phyloP scores from a whole-genome alignment of 2,113 vertebrate genomes.

The Serinus canaria region DNA sequence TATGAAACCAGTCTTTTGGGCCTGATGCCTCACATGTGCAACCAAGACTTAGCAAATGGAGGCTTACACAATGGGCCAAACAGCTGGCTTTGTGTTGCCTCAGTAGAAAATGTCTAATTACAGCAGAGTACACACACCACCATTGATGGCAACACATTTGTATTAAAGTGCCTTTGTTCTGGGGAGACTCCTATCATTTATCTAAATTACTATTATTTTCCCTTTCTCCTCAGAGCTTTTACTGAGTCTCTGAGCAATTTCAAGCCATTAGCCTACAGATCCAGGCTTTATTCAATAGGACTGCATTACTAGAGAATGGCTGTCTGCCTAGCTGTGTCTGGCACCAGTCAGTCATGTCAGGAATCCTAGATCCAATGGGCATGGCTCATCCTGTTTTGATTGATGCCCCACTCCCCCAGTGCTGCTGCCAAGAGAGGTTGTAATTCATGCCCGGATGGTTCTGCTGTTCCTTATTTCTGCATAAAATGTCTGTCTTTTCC shows the following conservation, averaged over 20 bases:
- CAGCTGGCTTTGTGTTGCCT: constrained; percentile 60
- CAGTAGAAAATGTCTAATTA: constrained; percentile 61
- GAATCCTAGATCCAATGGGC: constrained; percentile 18
- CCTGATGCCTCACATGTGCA: background rate
- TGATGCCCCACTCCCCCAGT: background rate
- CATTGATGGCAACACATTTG: constrained; percentile 53
- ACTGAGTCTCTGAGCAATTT: constrained; percentile 58
- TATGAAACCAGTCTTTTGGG: constrained; percentile 4
- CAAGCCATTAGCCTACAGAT: constrained; percentile 50
- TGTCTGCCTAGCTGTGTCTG: constrained; percentile 17
- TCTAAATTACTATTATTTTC: constrained; percentile 68
- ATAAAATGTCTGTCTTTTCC: background rate
- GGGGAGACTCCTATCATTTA: constrained; percentile 52
- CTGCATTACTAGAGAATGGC: constrained; percentile 18
- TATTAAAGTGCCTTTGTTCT: constrained; percentile 63
- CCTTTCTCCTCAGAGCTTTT: constrained; percentile 54
- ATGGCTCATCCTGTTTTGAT: background rate
- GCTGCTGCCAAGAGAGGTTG: background rate
- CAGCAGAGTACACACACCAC: constrained; percentile 8
- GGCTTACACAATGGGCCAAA: constrained; percentile 21
- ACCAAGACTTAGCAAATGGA: background rate
- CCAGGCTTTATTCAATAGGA: constrained; percentile 24
- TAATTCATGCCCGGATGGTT: background rate
- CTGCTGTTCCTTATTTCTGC: constrained; percentile 5
- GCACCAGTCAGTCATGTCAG: constrained; percentile 15